Base-by-base conservation (phyloP, 2,888 invertebrate genomes). In the Diogma glabrata region DNA sequence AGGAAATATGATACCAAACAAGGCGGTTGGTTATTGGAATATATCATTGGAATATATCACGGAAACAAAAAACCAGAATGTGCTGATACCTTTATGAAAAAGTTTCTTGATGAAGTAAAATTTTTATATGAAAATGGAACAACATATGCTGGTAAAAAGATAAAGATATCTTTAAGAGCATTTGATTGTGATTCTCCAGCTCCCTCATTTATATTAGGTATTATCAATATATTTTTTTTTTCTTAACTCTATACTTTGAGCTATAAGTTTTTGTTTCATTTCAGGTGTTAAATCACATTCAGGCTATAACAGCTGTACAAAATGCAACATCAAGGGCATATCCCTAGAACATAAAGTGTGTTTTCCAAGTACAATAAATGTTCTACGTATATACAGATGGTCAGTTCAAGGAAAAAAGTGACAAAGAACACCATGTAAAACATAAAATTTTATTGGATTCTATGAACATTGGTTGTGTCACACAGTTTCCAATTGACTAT, bases 301-400 rank as follows among this genome's bases (percentile, higher is more conserved):
- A 6, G 49, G 49, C 6, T 49, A 33, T n/a, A 22, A n/a, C 33
- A 49, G 49, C 12, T 49, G 38, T n/a, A 49, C 49, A 4, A 49
- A 49, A 20, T 49, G 49, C 6, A 36, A 33, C 10, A 38, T 49
- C 10, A 49, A 8, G 12, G 22, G 49, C 3, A 36, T 10, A 3
- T 49, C 33, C 14, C 36, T 22, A 5, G 5, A 49, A 14, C 38
- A 49, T n/a, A 49, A 49, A 49, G 49, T 49, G 20, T 49, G 49
- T 49, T 49, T 49, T 14, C 49, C 30, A 38, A 19, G 10, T 2
- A 38, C 17, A n/a, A n/a, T n/a, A 16, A 12, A 17, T 16, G 14
- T 16, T 38, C 38, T 17, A 38, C 38, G 7, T n/a, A 38, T 16
- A n/a, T 2, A 38, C 38, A 38, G 38, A 38, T 38, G 16, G 9